Conservation (phyloP, 2,888 invertebrate genomes). For the Leucophenga maculata region DNA sequence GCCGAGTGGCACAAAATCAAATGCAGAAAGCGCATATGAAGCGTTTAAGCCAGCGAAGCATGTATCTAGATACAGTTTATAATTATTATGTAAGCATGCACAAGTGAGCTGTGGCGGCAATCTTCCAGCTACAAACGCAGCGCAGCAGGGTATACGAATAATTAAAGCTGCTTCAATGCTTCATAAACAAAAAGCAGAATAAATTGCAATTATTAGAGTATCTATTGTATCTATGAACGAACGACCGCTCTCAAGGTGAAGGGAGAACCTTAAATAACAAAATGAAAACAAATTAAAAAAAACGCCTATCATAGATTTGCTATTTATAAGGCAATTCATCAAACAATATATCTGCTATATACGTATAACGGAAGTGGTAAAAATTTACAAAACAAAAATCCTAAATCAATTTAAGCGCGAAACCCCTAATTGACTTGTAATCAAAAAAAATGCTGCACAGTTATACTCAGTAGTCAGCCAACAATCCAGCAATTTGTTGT, state of each 20-base stretch:
- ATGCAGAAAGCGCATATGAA: slow-evolving; percentile 28
- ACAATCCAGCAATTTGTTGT: no score
- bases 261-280: no score
- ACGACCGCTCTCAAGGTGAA: no score
- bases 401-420: no score
- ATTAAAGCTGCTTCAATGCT: slow-evolving; percentile 40
- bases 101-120: slow-evolving; percentile 46
- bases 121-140: slow-evolving; percentile 35
- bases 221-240: no score
- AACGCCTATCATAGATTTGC: slow-evolving; percentile 1
- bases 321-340: not conserved
- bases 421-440: no score
- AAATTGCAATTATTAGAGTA: no score
- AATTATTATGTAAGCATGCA: slow-evolving; percentile 66
- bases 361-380: no score
- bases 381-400: no score
- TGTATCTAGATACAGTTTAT: slow-evolving; percentile 35
- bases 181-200: slow-evolving; percentile 29
- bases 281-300: no score
- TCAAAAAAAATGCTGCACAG: no score
- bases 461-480: no score
- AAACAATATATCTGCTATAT: slow-evolving; percentile 26
- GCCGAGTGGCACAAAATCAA: not conserved
- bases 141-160: slow-evolving; percentile 49
- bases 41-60: slow-evolving; percentile 27